A percentile compares a stretch with the other conserved stretches of the same genome.
phyloP scores from a whole-genome alignment of 1,140 invertebrate species.

The Aphaenogaster ashmeadi region DNA sequence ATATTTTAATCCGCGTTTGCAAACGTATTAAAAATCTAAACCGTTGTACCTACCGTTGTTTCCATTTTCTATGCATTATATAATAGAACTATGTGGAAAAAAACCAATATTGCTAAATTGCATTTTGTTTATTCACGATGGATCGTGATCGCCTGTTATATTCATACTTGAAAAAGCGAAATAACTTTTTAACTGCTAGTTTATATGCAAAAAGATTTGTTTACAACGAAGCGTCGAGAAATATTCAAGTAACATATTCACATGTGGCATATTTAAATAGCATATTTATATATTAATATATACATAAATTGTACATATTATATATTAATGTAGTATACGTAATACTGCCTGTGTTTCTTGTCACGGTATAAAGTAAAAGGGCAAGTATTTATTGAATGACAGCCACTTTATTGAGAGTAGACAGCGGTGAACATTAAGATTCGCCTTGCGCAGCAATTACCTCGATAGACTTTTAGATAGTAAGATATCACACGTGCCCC shows the following conservation, averaged over 20 bases:
- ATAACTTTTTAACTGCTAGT: not conserved
- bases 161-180: not conserved
- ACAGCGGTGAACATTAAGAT: constrained; percentile 64
- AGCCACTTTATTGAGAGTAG: constrained; percentile 65
- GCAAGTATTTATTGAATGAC: constrained; percentile 54
- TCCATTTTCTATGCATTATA: not conserved
- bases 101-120: not conserved
- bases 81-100: not conserved
- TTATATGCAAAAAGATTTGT: constrained; percentile 11
- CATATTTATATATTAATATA: not conserved
- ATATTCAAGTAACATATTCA: not conserved
- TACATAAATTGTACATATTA: not conserved
- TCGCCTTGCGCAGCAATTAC: constrained; percentile 54
- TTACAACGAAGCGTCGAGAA: not conserved
- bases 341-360: not conserved
- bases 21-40: not conserved
- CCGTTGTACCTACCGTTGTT: not conserved
- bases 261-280: not conserved
- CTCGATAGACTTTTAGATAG: constrained; percentile 57
- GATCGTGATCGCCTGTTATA: not conserved
- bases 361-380: constrained; percentile 1
- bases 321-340: not conserved
- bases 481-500: constrained; percentile 64
- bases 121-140: not conserved
- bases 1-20: not conserved